Evolutionary conservation across 2,113 vertebrate genomes (phyloP).

Genomic region (Pipra filicauda): DNA sequence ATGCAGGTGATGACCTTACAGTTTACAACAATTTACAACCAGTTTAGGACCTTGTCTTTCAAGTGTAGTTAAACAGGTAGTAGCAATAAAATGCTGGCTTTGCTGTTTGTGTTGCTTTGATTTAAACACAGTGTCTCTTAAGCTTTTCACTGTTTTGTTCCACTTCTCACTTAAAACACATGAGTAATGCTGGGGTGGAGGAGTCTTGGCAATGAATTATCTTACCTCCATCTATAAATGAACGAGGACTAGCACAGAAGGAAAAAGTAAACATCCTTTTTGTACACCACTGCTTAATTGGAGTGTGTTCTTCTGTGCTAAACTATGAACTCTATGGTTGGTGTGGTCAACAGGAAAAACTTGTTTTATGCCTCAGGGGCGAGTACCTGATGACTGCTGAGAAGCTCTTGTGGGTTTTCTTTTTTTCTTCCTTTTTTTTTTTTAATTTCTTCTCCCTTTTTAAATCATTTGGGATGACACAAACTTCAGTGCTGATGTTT

Average conservation of each 20-base stretch:
- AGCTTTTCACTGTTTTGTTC: background rate
- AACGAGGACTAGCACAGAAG: background rate
- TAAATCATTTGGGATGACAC: background rate
- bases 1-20: background rate
- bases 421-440: rapidly evolving
- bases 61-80: background rate
- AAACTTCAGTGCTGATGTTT: background rate
- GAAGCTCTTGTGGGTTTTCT: background rate
- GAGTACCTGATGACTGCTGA: background rate
- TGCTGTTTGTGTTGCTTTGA: background rate
- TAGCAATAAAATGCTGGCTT: background rate
- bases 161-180: background rate
- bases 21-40: conserved; percentile 8
- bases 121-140: background rate
- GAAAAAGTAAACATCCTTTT: conserved; percentile 33
- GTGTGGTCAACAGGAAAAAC: conserved; percentile 49
- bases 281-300: background rate
- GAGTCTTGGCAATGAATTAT: background rate
- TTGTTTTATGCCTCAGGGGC: background rate
- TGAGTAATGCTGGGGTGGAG: conserved; percentile 2
- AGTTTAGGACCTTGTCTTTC: conserved; percentile 7
- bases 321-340: background rate
- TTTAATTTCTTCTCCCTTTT: background rate
- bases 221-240: background rate
- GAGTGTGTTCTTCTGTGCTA: background rate